phyloP scores from a whole-genome alignment of 1,140 invertebrate genomes.

The Bombus polaris region DNA sequence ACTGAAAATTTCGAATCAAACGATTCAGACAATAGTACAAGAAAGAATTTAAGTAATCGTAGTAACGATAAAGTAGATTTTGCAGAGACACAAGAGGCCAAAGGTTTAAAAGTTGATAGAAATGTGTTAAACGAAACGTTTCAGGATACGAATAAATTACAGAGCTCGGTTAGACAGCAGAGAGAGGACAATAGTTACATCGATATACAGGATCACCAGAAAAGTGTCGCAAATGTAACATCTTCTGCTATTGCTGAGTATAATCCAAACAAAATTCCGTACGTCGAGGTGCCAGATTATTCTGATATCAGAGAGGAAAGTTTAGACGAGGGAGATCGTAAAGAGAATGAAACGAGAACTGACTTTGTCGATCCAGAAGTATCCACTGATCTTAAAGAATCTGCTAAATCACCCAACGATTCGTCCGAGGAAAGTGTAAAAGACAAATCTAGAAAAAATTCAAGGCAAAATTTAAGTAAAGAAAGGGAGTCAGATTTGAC shows the following conservation, averaged over 20 bases:
- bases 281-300: slow-evolving; percentile 74
- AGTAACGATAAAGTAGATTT: not conserved
- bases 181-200: not conserved
- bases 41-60: not conserved
- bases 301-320: slow-evolving; percentile 69
- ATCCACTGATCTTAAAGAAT: not conserved
- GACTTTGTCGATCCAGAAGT: not conserved
- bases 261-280: slow-evolving; percentile 70
- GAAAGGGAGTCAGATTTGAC: not conserved
- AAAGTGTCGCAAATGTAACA: not conserved
- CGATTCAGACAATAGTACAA: not conserved
- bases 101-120: not conserved
- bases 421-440: not conserved
- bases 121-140: not conserved
- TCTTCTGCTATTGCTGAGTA: slow-evolving; percentile 42
- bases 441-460: not conserved
- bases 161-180: not conserved
- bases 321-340: slow-evolving; percentile 64
- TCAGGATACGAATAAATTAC: not conserved
- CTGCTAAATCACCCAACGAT: not conserved
- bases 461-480: not conserved
- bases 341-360: not conserved
- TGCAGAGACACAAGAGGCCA: too few species aligned
- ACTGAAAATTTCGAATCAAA: not conserved
- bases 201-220: slow-evolving; percentile 34